Percentiles rank a stretch among this genome's conserved stretches.
phyloP scores from a whole-genome alignment of 2,888 invertebrate species.

The Furcula furcula region DNA sequence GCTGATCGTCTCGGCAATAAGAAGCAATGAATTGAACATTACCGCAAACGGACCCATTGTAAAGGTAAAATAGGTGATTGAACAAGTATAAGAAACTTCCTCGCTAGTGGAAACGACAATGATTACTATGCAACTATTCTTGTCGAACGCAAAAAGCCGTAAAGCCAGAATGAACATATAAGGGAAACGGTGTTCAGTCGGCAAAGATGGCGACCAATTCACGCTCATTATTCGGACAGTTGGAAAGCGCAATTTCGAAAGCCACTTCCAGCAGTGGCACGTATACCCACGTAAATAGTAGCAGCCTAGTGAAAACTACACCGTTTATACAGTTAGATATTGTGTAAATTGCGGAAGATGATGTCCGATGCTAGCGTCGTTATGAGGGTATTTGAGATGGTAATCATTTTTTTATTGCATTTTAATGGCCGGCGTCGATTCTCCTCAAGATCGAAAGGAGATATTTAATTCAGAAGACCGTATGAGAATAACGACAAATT shows the following conservation, averaged over 20 bases:
- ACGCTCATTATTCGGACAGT: slow-evolving; percentile 7
- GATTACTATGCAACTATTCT: not conserved
- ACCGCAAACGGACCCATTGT: too few species aligned
- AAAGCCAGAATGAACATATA: slow-evolving; percentile 1
- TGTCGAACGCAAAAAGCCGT: not conserved
- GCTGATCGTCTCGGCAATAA: too few species aligned
- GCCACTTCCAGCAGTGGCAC: slow-evolving; percentile 6
- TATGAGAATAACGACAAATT: slow-evolving; percentile 20
- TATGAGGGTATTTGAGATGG: slow-evolving; percentile 31
- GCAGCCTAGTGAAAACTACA: not conserved
- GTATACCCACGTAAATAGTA: not conserved
- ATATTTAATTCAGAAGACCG: slow-evolving; percentile 32
- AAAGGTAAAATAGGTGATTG: too few species aligned
- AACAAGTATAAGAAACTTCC: too few species aligned
- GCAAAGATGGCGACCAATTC: slow-evolving; percentile 11
- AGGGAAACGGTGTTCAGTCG: slow-evolving; percentile 1
- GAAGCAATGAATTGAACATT: too few species aligned
- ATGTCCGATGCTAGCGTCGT: slow-evolving; percentile 9
- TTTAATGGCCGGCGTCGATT: slow-evolving; percentile 42
- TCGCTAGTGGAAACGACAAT: too few species aligned
- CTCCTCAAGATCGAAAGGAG: slow-evolving; percentile 34
- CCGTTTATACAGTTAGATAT: slow-evolving; percentile 6
- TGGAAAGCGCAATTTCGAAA: slow-evolving; percentile 11
- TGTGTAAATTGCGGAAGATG: slow-evolving; percentile 5
- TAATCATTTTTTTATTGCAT: slow-evolving; percentile 46